Percentiles rank a stretch among this genome's conserved stretches.
Conservation (phyloP, 2,888 invertebrate species). For the Iphiclides podalirius region DNA sequence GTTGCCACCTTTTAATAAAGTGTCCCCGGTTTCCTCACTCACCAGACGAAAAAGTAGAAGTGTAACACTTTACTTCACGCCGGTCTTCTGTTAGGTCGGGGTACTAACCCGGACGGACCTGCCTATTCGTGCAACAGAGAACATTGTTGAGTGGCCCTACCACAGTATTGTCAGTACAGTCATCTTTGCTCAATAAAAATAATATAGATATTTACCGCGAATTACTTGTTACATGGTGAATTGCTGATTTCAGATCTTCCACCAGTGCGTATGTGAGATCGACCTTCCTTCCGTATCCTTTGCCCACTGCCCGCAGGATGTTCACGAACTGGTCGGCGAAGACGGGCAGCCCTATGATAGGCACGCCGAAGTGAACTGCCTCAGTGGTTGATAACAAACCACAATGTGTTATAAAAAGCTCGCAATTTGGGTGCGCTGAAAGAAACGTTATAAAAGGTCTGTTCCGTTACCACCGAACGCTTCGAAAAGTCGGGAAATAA, state of each 20-base stretch:
- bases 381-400: conserved; percentile 45
- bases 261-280: conserved; percentile 38
- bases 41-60: no score
- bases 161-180: no score
- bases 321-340: conserved; percentile 55
- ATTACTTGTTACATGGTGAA: conserved; percentile 39
- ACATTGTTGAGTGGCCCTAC: no score
- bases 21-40: no score
- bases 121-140: no score
- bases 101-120: no score
- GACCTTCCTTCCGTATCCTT: conserved; percentile 45
- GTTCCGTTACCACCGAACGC: no score
- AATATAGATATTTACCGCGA: conserved; percentile 29
- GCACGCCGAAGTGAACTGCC: conserved; percentile 42
- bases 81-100: no score
- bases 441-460: neutral
- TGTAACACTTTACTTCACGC: no score
- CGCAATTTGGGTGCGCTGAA: conserved; percentile 44
- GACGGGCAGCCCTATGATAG: conserved; percentile 46
- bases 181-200: neutral
- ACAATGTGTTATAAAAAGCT: conserved; percentile 44
- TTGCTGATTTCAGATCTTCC: conserved; percentile 39
- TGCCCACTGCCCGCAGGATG: conserved; percentile 41
- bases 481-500: no score
- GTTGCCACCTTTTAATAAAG: no score